These are phyloP conservation scores for Syngnathus acus DNA, from an alignment of 2,797 vertebrate species.

Conservation along the genomic window DNA sequence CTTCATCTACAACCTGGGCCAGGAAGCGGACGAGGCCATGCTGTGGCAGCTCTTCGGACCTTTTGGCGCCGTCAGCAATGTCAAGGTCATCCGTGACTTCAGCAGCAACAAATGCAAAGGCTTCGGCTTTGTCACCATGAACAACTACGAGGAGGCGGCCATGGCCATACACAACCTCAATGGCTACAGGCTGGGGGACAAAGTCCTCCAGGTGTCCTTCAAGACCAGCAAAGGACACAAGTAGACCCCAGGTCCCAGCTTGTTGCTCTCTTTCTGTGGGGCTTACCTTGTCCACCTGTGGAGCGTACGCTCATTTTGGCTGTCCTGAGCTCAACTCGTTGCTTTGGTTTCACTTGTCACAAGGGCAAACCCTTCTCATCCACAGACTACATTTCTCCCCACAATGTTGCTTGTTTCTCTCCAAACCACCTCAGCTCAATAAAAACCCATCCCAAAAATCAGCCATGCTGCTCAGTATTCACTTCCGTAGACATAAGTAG, in stretches of 20 bases:
- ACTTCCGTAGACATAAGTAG: too few relatives aligned
- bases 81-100: constrained; percentile 98
- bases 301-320: neutral
- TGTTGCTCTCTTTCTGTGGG: too few relatives aligned
- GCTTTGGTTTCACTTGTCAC: neutral
- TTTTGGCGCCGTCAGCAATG: constrained; percentile 92
- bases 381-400: neutral
- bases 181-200: constrained; percentile 94
- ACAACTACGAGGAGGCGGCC: constrained; percentile 97
- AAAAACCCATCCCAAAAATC: neutral
- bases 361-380: neutral
- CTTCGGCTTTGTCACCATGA: constrained; percentile 98
- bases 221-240: constrained; percentile 98
- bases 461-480: neutral
- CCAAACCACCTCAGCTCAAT: neutral
- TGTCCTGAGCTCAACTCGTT: neutral
- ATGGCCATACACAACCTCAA: constrained; percentile 98
- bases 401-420: neutral
- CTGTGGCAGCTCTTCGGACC: constrained; percentile 99
- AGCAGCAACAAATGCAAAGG: constrained; percentile 99
- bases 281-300: too few relatives aligned
- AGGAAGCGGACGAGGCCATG: constrained; percentile 92
- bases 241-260: constrained; percentile 49
- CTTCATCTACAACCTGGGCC: constrained; percentile 96
- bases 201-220: constrained; percentile 97